phyloP scores from a whole-genome alignment of 2,113 vertebrate species.

The Pseudorasbora parva region DNA sequence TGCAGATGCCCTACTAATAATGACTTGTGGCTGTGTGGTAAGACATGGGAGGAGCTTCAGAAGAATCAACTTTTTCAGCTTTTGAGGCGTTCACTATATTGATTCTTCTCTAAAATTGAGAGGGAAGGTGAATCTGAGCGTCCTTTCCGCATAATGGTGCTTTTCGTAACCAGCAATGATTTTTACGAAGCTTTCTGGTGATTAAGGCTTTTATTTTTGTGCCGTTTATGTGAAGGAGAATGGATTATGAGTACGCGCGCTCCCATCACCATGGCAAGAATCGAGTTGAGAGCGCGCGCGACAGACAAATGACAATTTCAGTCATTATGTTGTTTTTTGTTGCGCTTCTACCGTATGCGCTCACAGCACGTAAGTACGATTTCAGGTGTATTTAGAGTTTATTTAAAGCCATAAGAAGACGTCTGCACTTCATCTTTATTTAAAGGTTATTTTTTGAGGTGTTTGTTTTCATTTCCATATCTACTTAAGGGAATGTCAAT shows the following conservation, averaged over 20 bases:
- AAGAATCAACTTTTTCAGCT: constrained; percentile 72
- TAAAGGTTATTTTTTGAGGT: background rate
- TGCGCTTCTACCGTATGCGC: constrained; percentile 61
- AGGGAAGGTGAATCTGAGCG: background rate
- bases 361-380: constrained; percentile 70
- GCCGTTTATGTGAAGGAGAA: constrained; percentile 20
- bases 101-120: constrained; percentile 54
- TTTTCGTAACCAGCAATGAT: background rate
- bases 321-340: constrained; percentile 43
- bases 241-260: constrained; percentile 33
- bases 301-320: constrained; percentile 7
- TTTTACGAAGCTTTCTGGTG: constrained; percentile 3
- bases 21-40: constrained; percentile 62
- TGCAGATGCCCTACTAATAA: constrained; percentile 52
- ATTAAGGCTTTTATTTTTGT: constrained; percentile 9
- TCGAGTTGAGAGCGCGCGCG: constrained; percentile 18
- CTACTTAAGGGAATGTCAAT: background rate
- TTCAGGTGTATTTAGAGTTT: background rate
- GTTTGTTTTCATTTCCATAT: background rate
- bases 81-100: constrained; percentile 78
- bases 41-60: constrained; percentile 77
- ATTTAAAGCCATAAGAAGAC: background rate
- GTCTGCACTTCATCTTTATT: background rate
- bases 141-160: background rate
- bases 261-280: constrained; percentile 30